Percentiles rank a stretch among this genome's conserved stretches.
phyloP scores from a whole-genome alignment of 2,113 vertebrate species.

The Apteryx owenii region DNA sequence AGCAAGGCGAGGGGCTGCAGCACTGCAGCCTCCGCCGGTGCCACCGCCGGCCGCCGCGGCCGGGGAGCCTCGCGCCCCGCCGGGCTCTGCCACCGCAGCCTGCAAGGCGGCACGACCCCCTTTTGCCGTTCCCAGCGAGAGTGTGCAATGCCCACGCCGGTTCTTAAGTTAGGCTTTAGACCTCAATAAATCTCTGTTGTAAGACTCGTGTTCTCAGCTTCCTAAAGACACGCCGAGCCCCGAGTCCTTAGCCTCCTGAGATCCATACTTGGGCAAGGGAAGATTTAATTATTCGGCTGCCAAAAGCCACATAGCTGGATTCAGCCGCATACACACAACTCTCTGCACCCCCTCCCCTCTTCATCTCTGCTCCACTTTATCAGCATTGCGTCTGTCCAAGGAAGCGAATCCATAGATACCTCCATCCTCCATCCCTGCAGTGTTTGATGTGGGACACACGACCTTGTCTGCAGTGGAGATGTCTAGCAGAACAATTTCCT shows the following conservation, averaged over 20 bases:
- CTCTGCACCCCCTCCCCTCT: slow-evolving; percentile 3
- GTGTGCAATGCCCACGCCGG: not conserved
- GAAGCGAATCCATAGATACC: not conserved
- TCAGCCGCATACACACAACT: not conserved
- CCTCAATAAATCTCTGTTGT: slow-evolving; percentile 51
- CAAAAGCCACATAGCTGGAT: not conserved
- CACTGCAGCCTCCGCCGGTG: not conserved
- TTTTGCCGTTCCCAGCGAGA: not conserved
- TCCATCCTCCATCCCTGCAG: slow-evolving; percentile 12
- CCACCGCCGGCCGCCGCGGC: not conserved
- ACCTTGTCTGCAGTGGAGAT: slow-evolving; percentile 29
- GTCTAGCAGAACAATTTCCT: not conserved
- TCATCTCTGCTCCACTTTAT: slow-evolving; percentile 31
- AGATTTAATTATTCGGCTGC: slow-evolving; percentile 12
- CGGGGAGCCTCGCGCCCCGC: not conserved
- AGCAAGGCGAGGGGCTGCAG: not conserved
- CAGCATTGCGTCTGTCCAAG: slow-evolving; percentile 39
- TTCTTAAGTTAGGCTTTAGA: not conserved
- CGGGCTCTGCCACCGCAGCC: not conserved
- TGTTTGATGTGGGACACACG: not conserved
- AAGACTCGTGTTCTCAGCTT: slow-evolving; percentile 56
- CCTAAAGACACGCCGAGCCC: not conserved
- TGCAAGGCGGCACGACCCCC: not conserved
- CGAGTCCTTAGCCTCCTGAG: not conserved
- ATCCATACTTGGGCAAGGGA: slow-evolving; percentile 5